Conservation (phyloP, 2,888 invertebrate species). For the Ischnura elegans region DNA sequence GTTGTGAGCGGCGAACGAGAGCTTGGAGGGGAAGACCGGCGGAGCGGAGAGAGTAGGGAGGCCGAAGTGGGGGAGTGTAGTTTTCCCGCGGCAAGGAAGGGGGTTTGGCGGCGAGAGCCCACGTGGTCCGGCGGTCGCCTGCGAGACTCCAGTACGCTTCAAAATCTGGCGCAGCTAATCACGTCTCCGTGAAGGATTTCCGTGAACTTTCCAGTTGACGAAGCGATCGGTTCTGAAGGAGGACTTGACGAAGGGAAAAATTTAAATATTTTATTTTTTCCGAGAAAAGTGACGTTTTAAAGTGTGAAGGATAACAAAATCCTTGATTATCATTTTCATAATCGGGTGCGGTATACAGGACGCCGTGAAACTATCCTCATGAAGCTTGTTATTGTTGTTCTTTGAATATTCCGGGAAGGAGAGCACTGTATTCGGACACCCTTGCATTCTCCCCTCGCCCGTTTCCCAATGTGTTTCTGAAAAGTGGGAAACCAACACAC, state of each 20-base stretch:
- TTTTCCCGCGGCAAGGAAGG: conserved; percentile 70
- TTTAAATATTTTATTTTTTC: too few relatives aligned
- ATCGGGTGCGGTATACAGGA: not conserved
- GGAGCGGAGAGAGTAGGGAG: conserved; percentile 69
- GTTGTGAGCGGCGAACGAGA: conserved; percentile 69
- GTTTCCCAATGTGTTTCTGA: not conserved
- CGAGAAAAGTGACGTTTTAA: not conserved
- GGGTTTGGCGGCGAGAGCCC: conserved; percentile 74
- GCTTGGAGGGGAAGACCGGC: conserved; percentile 70
- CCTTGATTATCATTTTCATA: not conserved
- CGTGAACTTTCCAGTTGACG: not conserved
- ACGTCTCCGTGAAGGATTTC: not conserved
- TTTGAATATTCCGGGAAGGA: not conserved
- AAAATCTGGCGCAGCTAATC: not conserved
- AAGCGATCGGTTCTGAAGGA: not conserved
- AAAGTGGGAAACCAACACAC: not conserved
- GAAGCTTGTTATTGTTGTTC: too few relatives aligned
- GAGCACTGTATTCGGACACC: not conserved
- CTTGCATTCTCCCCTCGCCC: not conserved
- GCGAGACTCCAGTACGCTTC: not conserved
- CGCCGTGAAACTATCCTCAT: too few relatives aligned
- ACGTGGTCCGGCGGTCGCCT: conserved; percentile 70
- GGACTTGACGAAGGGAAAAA: too few relatives aligned
- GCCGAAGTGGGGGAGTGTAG: conserved; percentile 58
- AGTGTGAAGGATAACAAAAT: not conserved